A percentile compares a stretch with the other conserved stretches of the same genome.
Evolutionary conservation across 2,888 invertebrate species (phyloP).

Genomic region (Cantharis rufa): DNA sequence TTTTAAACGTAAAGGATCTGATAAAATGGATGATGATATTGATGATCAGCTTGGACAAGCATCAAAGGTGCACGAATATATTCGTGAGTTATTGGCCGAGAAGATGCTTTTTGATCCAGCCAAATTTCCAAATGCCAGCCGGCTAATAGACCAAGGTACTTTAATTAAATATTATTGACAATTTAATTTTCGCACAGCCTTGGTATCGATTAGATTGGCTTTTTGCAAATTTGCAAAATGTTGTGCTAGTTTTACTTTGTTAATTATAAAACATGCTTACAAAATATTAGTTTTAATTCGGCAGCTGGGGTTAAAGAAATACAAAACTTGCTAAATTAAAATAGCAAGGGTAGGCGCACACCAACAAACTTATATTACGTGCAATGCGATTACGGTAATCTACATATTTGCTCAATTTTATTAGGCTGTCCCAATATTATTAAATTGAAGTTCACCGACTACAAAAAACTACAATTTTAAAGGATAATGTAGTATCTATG

Average conservation of each 20-base stretch:
- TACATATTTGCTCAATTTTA: too few relatives aligned
- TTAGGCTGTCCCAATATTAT: too few relatives aligned
- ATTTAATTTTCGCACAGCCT: background rate
- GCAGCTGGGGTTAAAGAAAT: background rate
- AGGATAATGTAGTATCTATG: too few relatives aligned
- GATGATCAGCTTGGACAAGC: slow-evolving; percentile 60
- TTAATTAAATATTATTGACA: background rate
- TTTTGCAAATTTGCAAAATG: background rate
- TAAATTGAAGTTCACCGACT: background rate
- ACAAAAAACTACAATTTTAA: too few relatives aligned
- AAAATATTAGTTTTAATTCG: background rate
- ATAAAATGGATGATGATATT: slow-evolving; percentile 38
- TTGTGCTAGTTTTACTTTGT: background rate
- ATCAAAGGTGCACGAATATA: slow-evolving; percentile 78
- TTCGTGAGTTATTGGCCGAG: slow-evolving; percentile 73
- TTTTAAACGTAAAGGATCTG: slow-evolving; percentile 48
- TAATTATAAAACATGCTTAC: background rate
- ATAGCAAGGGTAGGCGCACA: background rate
- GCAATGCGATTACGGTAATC: background rate
- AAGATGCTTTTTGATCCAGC: slow-evolving; percentile 68
- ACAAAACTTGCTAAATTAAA: background rate
- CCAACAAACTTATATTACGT: background rate
- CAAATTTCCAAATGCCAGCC: slow-evolving; percentile 71
- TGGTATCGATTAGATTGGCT: background rate
- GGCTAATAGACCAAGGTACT: slow-evolving; percentile 75